These are phyloP conservation scores for Pogonomyrmex californicus DNA, from an alignment of 1,140 invertebrate genomes.

Conservation along the genomic window DNA sequence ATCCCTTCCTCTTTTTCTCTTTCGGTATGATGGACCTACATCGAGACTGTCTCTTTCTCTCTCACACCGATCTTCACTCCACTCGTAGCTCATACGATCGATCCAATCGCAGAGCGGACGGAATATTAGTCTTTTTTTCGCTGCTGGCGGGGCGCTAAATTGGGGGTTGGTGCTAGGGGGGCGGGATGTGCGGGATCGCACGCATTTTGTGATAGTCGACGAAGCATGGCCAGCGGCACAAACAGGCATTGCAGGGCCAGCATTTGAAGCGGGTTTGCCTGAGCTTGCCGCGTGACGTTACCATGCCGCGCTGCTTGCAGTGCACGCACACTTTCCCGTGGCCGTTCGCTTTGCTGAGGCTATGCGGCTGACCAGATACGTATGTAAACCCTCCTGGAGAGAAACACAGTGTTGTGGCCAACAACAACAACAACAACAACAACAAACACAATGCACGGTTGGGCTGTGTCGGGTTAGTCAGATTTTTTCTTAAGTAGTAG, in stretches of 20 bases:
- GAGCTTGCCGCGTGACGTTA: conserved; percentile 86
- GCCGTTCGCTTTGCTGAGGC: conserved; percentile 87
- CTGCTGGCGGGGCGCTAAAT: conserved; percentile 15
- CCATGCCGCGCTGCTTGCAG: conserved; percentile 86
- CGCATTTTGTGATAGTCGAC: conserved; percentile 86
- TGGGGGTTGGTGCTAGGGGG: conserved; percentile 86
- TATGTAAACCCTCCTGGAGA: conserved; percentile 86
- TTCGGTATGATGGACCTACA: conserved; percentile 7
- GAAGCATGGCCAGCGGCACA: conserved; percentile 87
- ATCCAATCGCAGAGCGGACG: conserved; percentile 21
- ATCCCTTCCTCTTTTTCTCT: conserved; percentile 22
- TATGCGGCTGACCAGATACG: conserved; percentile 86
- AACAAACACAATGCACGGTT: conserved; percentile 73
- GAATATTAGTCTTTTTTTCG: conserved; percentile 36
- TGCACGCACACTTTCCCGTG: conserved; percentile 87
- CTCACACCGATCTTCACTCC: conserved; percentile 10
- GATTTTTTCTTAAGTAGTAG: conserved; percentile 73
- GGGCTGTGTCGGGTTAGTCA: conserved; percentile 84
- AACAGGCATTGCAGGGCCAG: conserved; percentile 87
- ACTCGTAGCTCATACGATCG: not conserved
- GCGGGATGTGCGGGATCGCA: conserved; percentile 86
- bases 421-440: conserved; percentile 27
- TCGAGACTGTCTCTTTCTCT: not conserved
- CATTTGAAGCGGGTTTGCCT: conserved; percentile 87
- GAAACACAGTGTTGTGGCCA: conserved; percentile 77